Base-by-base conservation (phyloP, 2,888 invertebrate genomes). In the Caradrina clavipalpis region DNA sequence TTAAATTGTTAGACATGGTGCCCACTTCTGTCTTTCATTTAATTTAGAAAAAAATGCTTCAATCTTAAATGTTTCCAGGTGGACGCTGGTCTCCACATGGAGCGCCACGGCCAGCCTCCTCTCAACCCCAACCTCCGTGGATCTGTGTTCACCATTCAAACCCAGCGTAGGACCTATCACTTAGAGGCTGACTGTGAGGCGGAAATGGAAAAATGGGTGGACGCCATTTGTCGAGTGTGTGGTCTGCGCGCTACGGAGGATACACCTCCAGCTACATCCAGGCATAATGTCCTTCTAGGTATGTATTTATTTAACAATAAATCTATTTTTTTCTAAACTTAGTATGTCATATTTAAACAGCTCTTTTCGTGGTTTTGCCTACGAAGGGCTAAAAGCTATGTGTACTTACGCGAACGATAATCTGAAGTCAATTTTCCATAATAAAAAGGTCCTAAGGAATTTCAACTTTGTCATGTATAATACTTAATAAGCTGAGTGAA, bases 121-220 rank as follows among this genome's bases (percentile, higher is more conserved):
- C 97, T 98, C 88, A 97, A 97, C 89, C 92, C 93, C 0, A 94
- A 93, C 66, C 84, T 95, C 1, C 90, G 95, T 19, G 96, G 96
- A 1, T 96, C 95, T 0, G 98, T 99, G 96, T 99, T 99, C 90
- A 98, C 98, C 85, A 98, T 99, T 50, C 98, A 98, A 90, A 99
- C 99, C 62, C 98, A 98, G 47, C 98, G 98, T 80, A 97, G 99
- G 83, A 98, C 98, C 45, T 99, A 99, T 91, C 99, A 98, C 92
- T 96, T 99, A 82, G 99, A 99, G 71, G 99, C 99, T 0, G 99
- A 99, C 85, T 98, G 98, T 45, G 99, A 99, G 90, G 96, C 97
- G 56, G 99, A 99, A 87, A 99, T 99, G 99, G 98, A 98, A 84
- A 98, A 98, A 91, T 99, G 99, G 99, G 99, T 99, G 13, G 98